Conservation (phyloP, 92 coral and sea anemone genomes). For the Desmophyllum pertusum region DNA sequence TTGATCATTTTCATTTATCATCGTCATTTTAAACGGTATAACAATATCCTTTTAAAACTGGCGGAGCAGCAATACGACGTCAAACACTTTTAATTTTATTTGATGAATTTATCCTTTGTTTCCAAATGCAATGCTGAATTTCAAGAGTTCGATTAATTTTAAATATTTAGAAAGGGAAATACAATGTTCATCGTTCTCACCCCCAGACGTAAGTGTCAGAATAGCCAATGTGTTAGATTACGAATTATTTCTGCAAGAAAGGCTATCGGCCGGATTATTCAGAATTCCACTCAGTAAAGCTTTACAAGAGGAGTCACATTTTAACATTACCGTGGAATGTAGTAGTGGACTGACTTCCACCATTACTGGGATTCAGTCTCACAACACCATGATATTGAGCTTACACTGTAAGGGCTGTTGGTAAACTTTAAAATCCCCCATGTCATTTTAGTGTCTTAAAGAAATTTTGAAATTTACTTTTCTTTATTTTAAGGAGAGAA, state of each 20-base stretch:
- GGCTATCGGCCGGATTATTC: not conserved
- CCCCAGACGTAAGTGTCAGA: no score
- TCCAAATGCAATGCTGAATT: not conserved
- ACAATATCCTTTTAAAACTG: no score
- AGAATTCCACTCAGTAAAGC: not conserved
- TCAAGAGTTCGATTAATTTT: not conserved
- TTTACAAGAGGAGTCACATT: no score
- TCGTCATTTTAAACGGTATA: no score
- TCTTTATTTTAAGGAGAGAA: no score
- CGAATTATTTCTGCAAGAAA: no score
- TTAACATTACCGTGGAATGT: no score
- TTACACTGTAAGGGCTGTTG: not conserved
- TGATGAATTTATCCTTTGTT: not conserved
- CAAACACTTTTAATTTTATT: not conserved
- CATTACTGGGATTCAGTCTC: not conserved
- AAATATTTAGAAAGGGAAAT: not conserved
- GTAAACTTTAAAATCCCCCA: not conserved
- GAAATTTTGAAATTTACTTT: not conserved
- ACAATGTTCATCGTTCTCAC: not conserved
- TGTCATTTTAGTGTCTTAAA: not conserved
- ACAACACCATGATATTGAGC: not conserved
- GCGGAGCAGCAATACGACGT: not conserved
- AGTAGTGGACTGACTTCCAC: no score
- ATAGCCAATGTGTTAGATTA: no score
- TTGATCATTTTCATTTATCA: no score